Evolutionary conservation across 2,113 vertebrate genomes (phyloP).

Genomic region (Ornithorhynchus anatinus): DNA sequence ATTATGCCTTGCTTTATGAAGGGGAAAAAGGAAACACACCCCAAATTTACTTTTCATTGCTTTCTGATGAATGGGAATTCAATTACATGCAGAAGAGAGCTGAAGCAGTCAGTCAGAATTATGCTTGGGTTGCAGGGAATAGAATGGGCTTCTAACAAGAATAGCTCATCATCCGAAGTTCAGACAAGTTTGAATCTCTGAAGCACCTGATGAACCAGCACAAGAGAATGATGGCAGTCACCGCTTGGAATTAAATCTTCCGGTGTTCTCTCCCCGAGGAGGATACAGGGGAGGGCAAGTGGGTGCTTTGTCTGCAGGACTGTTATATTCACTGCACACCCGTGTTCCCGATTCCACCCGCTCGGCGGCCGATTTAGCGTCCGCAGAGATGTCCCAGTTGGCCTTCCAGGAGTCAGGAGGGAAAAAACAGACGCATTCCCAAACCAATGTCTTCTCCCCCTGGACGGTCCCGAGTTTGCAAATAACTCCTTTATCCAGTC

Average conservation of each 20-base stretch:
- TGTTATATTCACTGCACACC: not conserved
- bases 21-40: conserved; percentile 28
- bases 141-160: conserved; percentile 64
- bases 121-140: conserved; percentile 42
- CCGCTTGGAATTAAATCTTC: conserved; percentile 24
- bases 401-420: too few species aligned
- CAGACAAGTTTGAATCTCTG: conserved; percentile 53
- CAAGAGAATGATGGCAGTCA: conserved; percentile 6
- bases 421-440: too few species aligned
- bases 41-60: conserved; percentile 68
- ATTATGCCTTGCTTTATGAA: conserved; percentile 55
- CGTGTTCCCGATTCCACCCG: too few species aligned
- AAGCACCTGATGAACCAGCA: conserved; percentile 53
- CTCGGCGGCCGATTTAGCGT: too few species aligned
- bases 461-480: too few species aligned
- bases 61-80: conserved; percentile 70
- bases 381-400: too few species aligned
- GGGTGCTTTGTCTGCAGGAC: not conserved
- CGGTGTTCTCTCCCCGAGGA: not conserved
- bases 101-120: conserved; percentile 55
- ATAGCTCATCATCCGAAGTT: conserved; percentile 67
- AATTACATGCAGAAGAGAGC: conserved; percentile 61
- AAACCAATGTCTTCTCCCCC: too few species aligned
- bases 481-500: too few species aligned
- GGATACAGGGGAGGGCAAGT: not conserved